Evolutionary conservation across 2,888 invertebrate genomes (phyloP), one percentile per base, ranked within the genome.

Genomic region (Subacronicta megacephala): DNA sequence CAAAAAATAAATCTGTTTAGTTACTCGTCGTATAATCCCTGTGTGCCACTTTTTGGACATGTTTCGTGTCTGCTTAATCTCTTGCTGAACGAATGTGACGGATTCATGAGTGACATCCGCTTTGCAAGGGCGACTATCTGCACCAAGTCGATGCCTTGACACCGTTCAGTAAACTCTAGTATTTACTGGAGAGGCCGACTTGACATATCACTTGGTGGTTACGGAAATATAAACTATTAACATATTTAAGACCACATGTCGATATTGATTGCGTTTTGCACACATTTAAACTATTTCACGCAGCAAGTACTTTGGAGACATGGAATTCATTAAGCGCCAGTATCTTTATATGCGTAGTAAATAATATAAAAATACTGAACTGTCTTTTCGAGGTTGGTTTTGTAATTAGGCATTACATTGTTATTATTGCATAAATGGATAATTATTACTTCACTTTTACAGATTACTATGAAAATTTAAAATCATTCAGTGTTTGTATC

Each of bases 121-220:
- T 52, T 62, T 46, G 50, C 62, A 55, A 54, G 42, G 69, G 62
- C 38, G 53, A 54, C 58, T 47, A 36, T 72, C 60, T 60, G 65
- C 36, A 59, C 53, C 47, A 61, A 45, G 62, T 74, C 56, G 43
- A 41, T 44, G 23, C 36, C 43, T 40, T 49, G 53, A 62, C 62
- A 66, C 51, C 26, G 49, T 53, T 65, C 55, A 40, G 54, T 62
- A 67, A 59, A 62, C 47, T 65, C 54, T 45, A 50, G 60, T 67
- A 59, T 68, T 72, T 71, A 63, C 57, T 66, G 53, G 56, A 65
- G 58, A 67, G 65, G 66, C 59, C 75, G 62, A 40, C 41, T 60
- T 81, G 79, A 80, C 70, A 72, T 69, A 82, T 79, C 42, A 61
- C 78, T 80, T 80, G 77, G 72, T 79, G 74, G 61, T 40, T 38